Percentiles rank a stretch among this genome's conserved stretches.
Evolutionary conservation across 2,888 invertebrate species (phyloP).

Genomic region (Lydus trimaculatus): DNA sequence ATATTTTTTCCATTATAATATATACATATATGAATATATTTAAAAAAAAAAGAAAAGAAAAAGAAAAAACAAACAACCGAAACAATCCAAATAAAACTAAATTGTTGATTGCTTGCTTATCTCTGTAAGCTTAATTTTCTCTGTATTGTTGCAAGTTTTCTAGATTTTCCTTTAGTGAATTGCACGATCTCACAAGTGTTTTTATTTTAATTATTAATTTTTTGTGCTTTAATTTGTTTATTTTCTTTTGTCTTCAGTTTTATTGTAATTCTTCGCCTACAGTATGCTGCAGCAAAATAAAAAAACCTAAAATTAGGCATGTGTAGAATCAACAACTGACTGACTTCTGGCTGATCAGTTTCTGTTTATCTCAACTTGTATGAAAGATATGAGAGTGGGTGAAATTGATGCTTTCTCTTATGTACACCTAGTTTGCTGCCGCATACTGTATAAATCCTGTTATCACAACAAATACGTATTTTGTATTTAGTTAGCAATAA

Average conservation of each 20-base stretch:
- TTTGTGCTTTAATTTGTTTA: background rate
- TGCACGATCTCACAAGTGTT: background rate
- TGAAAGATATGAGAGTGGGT: no score
- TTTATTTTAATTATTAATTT: background rate
- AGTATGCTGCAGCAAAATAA: no score
- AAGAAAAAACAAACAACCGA: no score
- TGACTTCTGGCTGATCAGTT: no score
- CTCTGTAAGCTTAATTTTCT: background rate
- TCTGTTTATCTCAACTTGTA: no score
- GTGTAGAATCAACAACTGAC: no score
- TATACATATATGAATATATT: background rate
- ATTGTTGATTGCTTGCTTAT: conserved; percentile 4
- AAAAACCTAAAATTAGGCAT: no score
- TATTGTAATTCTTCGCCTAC: conserved; percentile 1
- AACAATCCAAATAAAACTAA: background rate
- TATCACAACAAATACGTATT: conserved; percentile 12
- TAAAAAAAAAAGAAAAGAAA: background rate
- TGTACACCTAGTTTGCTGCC: no score
- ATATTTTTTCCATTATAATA: conserved; percentile 5
- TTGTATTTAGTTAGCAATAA: conserved; percentile 21
- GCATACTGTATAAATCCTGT: conserved; percentile 13
- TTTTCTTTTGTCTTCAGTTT: background rate
- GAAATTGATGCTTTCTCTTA: background rate
- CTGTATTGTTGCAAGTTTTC: background rate
- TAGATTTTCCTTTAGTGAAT: background rate